Evolutionary conservation across 2,113 vertebrate species (phyloP).

Genomic region (Nibea coibor): DNA sequence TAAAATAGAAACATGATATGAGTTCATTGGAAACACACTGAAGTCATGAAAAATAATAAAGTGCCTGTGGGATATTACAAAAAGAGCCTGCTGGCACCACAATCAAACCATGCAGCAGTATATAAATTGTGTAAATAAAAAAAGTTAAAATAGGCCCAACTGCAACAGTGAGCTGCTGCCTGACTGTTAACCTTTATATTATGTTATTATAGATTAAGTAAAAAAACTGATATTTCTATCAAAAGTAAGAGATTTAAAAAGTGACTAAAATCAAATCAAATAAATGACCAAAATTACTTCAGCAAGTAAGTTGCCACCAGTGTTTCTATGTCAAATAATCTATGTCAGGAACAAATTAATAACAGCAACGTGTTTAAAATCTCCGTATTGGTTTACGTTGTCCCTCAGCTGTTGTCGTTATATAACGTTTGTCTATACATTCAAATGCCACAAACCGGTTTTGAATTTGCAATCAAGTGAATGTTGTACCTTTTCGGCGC

Average conservation of each 20-base stretch:
- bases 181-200: neutral
- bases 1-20: too few relatives aligned
- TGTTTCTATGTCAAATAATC: neutral
- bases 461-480: conserved; percentile 67
- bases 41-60: too few relatives aligned
- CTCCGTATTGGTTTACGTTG: neutral
- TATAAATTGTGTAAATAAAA: too few relatives aligned
- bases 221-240: neutral
- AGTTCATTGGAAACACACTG: too few relatives aligned
- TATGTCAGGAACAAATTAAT: neutral
- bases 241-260: neutral
- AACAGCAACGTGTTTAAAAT: neutral
- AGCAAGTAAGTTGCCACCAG: neutral
- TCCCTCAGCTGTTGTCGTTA: neutral
- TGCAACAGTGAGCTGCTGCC: neutral
- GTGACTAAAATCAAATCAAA: too few relatives aligned
- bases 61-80: too few relatives aligned
- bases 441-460: conserved; percentile 52
- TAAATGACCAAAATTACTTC: too few relatives aligned
- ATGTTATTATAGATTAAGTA: too few relatives aligned
- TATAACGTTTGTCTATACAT: neutral
- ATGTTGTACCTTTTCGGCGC: conserved; percentile 3
- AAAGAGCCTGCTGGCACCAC: too few relatives aligned
- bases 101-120: neutral
- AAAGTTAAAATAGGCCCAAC: neutral